Evolutionary conservation across 2,888 invertebrate genomes (phyloP).

Genomic region (Nyleta sp.): DNA sequence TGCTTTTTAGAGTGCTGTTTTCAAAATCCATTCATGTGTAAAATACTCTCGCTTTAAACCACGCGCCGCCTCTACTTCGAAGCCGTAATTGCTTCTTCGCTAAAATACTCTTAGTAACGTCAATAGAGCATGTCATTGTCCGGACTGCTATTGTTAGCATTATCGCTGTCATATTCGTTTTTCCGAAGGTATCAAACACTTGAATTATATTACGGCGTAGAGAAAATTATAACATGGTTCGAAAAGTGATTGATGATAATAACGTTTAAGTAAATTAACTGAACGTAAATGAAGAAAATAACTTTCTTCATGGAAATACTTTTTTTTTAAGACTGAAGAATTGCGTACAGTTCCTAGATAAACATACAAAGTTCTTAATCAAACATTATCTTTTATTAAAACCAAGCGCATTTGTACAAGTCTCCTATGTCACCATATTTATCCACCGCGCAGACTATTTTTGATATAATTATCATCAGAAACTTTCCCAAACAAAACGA

Average conservation of each 20-base stretch:
- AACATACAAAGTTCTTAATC: background rate
- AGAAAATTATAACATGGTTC: background rate
- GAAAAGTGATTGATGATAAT: constrained; percentile 6
- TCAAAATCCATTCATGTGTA: constrained; percentile 70
- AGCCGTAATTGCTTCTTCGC: constrained; percentile 71
- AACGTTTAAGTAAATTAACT: background rate
- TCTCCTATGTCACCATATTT: background rate
- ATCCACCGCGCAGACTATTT: constrained; percentile 2
- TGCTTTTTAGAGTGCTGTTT: constrained; percentile 39
- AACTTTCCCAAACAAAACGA: constrained; percentile 56
- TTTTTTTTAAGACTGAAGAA: too few relatives aligned
- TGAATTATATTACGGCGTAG: background rate
- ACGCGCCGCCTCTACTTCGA: constrained; percentile 50
- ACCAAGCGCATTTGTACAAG: background rate
- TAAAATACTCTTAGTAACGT: constrained; percentile 57
- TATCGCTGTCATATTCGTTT: constrained; percentile 12
- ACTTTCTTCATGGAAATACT: too few relatives aligned
- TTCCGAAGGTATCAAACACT: constrained; percentile 12
- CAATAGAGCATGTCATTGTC: constrained; percentile 36
- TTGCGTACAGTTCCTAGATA: too few relatives aligned
- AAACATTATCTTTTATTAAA: background rate
- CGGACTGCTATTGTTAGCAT: constrained; percentile 27
- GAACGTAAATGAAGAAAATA: background rate
- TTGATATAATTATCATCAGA: constrained; percentile 29
- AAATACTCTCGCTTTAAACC: constrained; percentile 72